Conservation (phyloP, 2,888 invertebrate genomes). For the Andrena hattorfiana region DNA sequence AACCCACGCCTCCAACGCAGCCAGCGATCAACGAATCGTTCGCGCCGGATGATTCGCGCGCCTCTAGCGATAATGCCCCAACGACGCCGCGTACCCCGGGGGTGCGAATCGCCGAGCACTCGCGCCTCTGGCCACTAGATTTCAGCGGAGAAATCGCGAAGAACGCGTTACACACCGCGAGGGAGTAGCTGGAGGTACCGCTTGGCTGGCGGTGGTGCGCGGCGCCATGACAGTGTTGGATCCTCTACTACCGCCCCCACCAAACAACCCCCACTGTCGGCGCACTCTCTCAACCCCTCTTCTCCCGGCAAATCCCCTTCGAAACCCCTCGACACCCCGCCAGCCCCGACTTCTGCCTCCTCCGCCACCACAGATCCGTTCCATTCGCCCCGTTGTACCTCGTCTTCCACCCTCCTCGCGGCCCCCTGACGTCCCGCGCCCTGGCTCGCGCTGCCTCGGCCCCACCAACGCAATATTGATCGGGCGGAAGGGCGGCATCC, state of each 20-base stretch:
- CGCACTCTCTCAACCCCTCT: conserved; percentile 57
- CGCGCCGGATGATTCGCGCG: conserved; percentile 42
- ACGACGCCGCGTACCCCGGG: neutral
- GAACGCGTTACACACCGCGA: conserved; percentile 64
- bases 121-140: conserved; percentile 14
- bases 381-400: conserved; percentile 53
- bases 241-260: conserved; percentile 64
- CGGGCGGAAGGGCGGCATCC: conserved; percentile 84
- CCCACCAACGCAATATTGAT: conserved; percentile 85
- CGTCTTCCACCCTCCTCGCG: conserved; percentile 46
- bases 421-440: conserved; percentile 69
- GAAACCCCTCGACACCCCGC: conserved; percentile 35
- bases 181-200: conserved; percentile 69
- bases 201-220: conserved; percentile 82
- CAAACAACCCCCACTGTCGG: conserved; percentile 63
- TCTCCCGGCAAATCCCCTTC: conserved; percentile 27
- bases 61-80: neutral
- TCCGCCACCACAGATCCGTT: conserved; percentile 59
- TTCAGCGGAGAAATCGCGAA: conserved; percentile 77
- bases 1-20: conserved; percentile 37
- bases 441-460: conserved; percentile 74
- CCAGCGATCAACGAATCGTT: conserved; percentile 36
- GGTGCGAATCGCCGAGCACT: neutral
- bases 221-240: conserved; percentile 82
- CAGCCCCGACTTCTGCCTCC: conserved; percentile 47